Conservation (phyloP, 2,113 vertebrate genomes). For the Athene noctua region DNA sequence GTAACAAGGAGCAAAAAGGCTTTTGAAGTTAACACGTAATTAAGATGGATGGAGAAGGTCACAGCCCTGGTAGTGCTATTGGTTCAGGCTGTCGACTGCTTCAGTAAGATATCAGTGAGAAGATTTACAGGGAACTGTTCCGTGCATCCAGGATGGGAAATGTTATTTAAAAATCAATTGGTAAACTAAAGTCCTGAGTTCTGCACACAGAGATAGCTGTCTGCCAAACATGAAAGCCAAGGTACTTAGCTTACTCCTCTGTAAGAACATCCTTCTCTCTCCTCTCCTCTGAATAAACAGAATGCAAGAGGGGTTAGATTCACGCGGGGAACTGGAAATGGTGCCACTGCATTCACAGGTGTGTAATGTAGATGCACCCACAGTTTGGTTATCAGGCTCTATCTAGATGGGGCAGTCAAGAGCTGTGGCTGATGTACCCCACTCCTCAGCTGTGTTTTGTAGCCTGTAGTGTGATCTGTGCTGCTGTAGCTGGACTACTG, state of each 20-base stretch:
- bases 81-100: not conserved
- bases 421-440: not conserved
- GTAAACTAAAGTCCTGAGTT: not conserved
- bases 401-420: not conserved
- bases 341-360: accelerated
- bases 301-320: not conserved
- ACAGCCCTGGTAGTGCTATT: not conserved
- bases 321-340: accelerated
- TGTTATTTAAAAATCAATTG: constrained; percentile 60
- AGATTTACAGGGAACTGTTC: constrained; percentile 25
- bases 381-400: not conserved
- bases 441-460: too few relatives aligned
- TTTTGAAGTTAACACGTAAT: constrained; percentile 58
- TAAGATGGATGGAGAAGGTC: constrained; percentile 57
- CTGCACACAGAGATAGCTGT: not conserved
- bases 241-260: not conserved
- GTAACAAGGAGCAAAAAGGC: constrained; percentile 17
- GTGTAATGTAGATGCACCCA: not conserved
- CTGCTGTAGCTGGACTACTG: not conserved
- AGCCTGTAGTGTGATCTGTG: not conserved
- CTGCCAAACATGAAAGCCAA: not conserved
- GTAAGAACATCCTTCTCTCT: not conserved
- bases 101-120: constrained; percentile 9
- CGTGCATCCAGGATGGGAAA: not conserved
- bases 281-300: not conserved